These are phyloP conservation scores for Dinothrombium tinctorium DNA, from an alignment of 1,140 invertebrate species.

Conservation along the genomic window DNA sequence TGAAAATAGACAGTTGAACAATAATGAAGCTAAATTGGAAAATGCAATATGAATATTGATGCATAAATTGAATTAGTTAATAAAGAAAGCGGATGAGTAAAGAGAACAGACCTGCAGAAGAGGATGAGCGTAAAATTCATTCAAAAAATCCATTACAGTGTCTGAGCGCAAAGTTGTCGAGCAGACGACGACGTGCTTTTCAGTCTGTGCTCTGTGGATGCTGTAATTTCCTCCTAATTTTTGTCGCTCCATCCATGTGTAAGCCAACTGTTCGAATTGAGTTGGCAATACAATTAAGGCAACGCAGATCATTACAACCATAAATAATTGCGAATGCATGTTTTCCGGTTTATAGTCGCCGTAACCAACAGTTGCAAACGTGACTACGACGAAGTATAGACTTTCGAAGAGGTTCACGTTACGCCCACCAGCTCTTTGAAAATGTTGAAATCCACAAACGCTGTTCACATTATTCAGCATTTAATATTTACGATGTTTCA, in stretches of 20 bases:
- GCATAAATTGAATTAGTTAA: too few species aligned
- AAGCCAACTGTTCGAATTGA: slow-evolving; percentile 79
- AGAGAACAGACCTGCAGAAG: slow-evolving; percentile 51
- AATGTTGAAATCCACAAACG: slow-evolving; percentile 29
- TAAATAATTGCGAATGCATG: slow-evolving; percentile 28
- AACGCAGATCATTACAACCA: slow-evolving; percentile 28
- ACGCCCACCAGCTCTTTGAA: slow-evolving; percentile 27
- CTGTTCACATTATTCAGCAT: slow-evolving; percentile 18
- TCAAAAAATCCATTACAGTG: slow-evolving; percentile 94
- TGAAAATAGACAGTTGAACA: too few species aligned
- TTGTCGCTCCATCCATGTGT: slow-evolving; percentile 53
- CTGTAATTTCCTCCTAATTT: slow-evolving; percentile 70
- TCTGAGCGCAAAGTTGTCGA: slow-evolving; percentile 87
- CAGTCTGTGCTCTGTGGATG: slow-evolving; percentile 65
- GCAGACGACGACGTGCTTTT: slow-evolving; percentile 93
- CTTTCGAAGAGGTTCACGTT: slow-evolving; percentile 27
- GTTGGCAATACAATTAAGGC: slow-evolving; percentile 27
- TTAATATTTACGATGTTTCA: too few species aligned
- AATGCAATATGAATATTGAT: too few species aligned
- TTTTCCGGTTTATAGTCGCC: slow-evolving; percentile 27
- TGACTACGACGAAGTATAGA: slow-evolving; percentile 31
- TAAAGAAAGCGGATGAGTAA: too few species aligned
- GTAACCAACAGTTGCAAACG: slow-evolving; percentile 28
- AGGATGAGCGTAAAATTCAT: slow-evolving; percentile 95
- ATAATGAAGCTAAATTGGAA: too few species aligned